A percentile compares a stretch with the other conserved stretches of the same genome.
Conservation (phyloP, 1,140 invertebrate genomes). For the Scaptodrosophila lebanonensis region DNA sequence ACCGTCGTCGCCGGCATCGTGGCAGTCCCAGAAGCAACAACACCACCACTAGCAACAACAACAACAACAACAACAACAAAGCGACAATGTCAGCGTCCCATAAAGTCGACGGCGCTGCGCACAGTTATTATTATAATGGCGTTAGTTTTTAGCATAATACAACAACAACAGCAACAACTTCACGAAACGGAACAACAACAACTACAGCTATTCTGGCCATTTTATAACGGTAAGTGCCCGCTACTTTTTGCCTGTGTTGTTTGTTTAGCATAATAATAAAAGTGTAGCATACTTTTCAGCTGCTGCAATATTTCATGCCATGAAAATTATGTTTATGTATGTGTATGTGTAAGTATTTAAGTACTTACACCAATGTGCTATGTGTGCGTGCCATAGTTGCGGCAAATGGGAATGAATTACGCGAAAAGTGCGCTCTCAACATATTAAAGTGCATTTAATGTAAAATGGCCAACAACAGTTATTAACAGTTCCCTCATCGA, state of each 20-base stretch:
- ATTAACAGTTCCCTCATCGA: slow-evolving; percentile 7
- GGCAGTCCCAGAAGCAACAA: slow-evolving; percentile 2
- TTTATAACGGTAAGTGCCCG: slow-evolving; percentile 54
- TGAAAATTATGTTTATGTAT: slow-evolving; percentile 59
- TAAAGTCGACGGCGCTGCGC: slow-evolving; percentile 15
- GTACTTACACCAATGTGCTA: slow-evolving; percentile 28
- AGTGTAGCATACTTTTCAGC: slow-evolving; percentile 50
- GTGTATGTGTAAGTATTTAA: slow-evolving; percentile 5
- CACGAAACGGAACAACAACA: slow-evolving; percentile 21
- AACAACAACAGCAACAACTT: slow-evolving; percentile 34
- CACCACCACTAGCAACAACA: slow-evolving; percentile 5
- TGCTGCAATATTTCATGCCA: slow-evolving; percentile 60
- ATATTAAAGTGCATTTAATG: slow-evolving; percentile 63
- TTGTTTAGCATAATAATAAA: slow-evolving; percentile 11
- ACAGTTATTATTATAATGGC: slow-evolving; percentile 63
- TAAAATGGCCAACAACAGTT: slow-evolving; percentile 34
- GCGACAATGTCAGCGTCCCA: neutral
- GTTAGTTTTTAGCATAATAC: slow-evolving; percentile 68
- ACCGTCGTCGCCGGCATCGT: slow-evolving; percentile 4
- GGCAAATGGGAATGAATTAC: neutral
- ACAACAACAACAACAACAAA: slow-evolving; percentile 7
- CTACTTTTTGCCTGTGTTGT: neutral
- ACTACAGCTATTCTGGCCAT: slow-evolving; percentile 49
- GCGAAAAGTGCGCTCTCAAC: slow-evolving; percentile 56
- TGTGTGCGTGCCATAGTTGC: slow-evolving; percentile 1